Percentiles rank a stretch among this genome's conserved stretches.
phyloP scores from a whole-genome alignment of 2,888 invertebrate genomes.

The Nemapogon koenigi region DNA sequence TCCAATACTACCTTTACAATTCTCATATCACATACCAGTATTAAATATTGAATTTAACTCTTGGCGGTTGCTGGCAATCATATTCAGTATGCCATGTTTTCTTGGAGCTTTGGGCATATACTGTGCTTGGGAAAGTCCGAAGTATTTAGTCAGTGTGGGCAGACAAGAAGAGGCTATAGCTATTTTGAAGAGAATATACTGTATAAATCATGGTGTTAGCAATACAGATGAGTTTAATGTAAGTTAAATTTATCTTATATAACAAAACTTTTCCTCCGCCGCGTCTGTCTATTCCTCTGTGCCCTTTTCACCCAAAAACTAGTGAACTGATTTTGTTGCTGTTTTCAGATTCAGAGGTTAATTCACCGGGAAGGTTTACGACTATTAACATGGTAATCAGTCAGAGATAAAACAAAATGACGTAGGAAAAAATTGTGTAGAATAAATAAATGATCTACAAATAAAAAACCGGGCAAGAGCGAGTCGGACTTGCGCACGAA shows the following conservation, averaged over 20 bases:
- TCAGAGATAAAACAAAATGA: too few species aligned
- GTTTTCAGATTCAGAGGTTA: too few species aligned
- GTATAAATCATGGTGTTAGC: constrained; percentile 34
- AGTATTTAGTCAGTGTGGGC: constrained; percentile 66
- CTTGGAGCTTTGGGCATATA: constrained; percentile 62
- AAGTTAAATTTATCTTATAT: constrained; percentile 17
- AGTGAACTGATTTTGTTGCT: too few species aligned
- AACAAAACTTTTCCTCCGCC: too few species aligned
- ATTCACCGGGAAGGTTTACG: too few species aligned
- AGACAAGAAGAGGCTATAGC: constrained; percentile 59
- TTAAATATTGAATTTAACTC: constrained; percentile 67
- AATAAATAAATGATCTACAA: too few species aligned
- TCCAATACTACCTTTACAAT: constrained; percentile 65
- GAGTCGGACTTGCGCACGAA: too few species aligned
- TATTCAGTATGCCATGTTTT: constrained; percentile 68
- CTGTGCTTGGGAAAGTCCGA: constrained; percentile 76
- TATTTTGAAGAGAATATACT: constrained; percentile 32
- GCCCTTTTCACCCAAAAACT: too few species aligned
- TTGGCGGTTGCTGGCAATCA: constrained; percentile 74
- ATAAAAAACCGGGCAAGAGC: too few species aligned
- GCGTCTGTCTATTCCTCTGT: too few species aligned
- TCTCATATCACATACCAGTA: constrained; percentile 43
- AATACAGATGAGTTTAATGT: constrained; percentile 31
- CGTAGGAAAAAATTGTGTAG: too few species aligned
- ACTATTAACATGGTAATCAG: too few species aligned